A percentile compares a stretch with the other conserved stretches of the same genome.
Evolutionary conservation across 2,797 vertebrate species (phyloP).

Genomic region (Carduelis carduelis): DNA sequence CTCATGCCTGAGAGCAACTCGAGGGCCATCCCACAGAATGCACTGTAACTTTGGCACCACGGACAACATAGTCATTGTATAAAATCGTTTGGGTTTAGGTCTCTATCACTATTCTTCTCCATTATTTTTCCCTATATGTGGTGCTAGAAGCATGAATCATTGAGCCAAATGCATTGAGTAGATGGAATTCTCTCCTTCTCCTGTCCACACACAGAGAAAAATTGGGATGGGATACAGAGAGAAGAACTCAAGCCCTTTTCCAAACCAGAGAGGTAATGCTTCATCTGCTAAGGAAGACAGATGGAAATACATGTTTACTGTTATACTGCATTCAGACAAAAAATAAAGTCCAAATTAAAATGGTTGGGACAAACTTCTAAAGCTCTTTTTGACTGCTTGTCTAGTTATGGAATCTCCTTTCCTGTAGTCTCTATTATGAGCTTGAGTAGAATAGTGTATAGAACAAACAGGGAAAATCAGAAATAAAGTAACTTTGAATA

Average conservation of each 20-base stretch:
- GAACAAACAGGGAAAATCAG: background rate
- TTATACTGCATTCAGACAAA: background rate
- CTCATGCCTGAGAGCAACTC: background rate
- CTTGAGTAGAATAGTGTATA: background rate
- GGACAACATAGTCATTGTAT: background rate
- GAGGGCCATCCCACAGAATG: rapidly evolving
- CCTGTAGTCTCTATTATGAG: background rate
- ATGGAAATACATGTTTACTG: background rate
- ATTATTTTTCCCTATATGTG: background rate
- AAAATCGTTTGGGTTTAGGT: background rate
- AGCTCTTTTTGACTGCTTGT: background rate
- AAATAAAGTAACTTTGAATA: background rate
- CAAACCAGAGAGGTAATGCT: background rate
- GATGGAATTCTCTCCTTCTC: background rate
- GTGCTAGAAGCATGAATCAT: background rate
- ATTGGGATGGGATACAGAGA: background rate
- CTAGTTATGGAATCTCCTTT: background rate
- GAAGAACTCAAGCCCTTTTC: background rate
- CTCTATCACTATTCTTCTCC: background rate
- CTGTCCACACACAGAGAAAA: background rate
- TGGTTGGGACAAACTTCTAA: background rate
- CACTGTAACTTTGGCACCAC: background rate
- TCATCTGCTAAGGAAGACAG: background rate
- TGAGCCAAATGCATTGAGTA: background rate
- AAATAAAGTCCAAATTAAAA: background rate